Percentiles rank a stretch among this genome's conserved stretches.
phyloP scores from a whole-genome alignment of 2,113 vertebrate genomes.

The Terrapene triunguis region DNA sequence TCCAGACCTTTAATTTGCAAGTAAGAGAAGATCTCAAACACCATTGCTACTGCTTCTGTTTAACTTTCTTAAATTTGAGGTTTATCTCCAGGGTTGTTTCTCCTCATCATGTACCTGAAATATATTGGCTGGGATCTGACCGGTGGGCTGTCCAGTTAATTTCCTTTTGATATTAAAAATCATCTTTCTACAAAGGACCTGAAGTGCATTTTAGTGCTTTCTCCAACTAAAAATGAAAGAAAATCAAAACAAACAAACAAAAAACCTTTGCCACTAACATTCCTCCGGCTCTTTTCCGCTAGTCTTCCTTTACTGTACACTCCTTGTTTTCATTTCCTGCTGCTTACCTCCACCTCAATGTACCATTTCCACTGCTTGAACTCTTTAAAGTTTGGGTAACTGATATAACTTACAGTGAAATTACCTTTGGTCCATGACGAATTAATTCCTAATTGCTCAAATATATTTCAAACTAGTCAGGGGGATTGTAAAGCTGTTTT shows the following conservation, averaged over 20 bases:
- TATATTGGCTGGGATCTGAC: not conserved
- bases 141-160: slow-evolving; percentile 18
- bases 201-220: not conserved
- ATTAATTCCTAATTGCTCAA: slow-evolving; percentile 74
- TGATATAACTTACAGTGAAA: slow-evolving; percentile 51
- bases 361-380: slow-evolving; percentile 44
- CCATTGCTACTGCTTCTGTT: not conserved
- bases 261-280: not conserved
- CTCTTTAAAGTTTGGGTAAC: slow-evolving; percentile 50
- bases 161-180: slow-evolving; percentile 74
- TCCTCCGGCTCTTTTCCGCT: not conserved
- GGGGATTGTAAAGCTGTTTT: not conserved
- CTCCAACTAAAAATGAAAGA: not conserved
- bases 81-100: not conserved
- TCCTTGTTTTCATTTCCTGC: slow-evolving; percentile 57
- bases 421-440: slow-evolving; percentile 62
- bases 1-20: not conserved
- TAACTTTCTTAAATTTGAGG: not conserved
- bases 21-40: not conserved
- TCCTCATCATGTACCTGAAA: not conserved
- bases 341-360: slow-evolving; percentile 39
- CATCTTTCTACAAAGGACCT: slow-evolving; percentile 39
- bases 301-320: slow-evolving; percentile 44
- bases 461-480: slow-evolving; percentile 26
- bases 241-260: not conserved